Percentiles rank a stretch among this genome's conserved stretches.
Evolutionary conservation across 2,888 invertebrate species (phyloP).

Genomic region (Thysanoteuthis rhombus): DNA sequence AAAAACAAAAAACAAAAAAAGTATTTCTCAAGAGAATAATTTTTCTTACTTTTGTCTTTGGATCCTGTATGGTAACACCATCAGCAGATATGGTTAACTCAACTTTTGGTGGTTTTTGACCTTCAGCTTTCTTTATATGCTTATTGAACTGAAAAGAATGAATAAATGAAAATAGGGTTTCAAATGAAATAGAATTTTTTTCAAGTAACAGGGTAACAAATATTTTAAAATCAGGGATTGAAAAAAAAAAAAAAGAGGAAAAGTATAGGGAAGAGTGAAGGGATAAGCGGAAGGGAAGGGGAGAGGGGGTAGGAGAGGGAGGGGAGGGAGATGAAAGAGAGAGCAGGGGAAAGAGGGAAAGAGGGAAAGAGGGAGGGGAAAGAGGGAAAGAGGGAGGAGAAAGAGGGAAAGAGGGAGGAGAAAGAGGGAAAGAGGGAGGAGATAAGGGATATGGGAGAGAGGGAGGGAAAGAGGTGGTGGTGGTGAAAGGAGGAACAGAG

Average conservation of each 20-base stretch:
- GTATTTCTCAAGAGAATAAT: not conserved
- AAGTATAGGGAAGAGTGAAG: not conserved
- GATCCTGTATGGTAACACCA: constrained; percentile 91
- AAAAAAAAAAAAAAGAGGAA: not conserved
- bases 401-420: too few species aligned
- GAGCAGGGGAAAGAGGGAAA: too few species aligned
- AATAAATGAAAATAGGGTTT: not conserved
- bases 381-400: too few species aligned
- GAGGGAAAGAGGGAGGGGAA: too few species aligned
- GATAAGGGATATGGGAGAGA: too few species aligned
- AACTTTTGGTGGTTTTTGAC: constrained; percentile 81
- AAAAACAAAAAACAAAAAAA: not conserved
- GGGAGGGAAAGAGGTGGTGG: too few species aligned
- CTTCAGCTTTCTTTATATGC: constrained; percentile 71
- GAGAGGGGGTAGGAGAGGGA: too few species aligned
- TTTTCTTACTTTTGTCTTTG: constrained; percentile 72
- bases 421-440: too few species aligned
- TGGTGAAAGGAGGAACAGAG: too few species aligned
- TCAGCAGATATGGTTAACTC: constrained; percentile 97
- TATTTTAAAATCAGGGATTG: not conserved
- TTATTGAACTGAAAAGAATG: constrained; percentile 71
- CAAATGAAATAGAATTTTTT: not conserved
- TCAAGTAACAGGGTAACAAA: not conserved
- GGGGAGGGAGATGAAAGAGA: too few species aligned
- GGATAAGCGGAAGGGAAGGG: not conserved